Conservation (phyloP, 2,797 vertebrate genomes). For the Graptemys geographica region DNA sequence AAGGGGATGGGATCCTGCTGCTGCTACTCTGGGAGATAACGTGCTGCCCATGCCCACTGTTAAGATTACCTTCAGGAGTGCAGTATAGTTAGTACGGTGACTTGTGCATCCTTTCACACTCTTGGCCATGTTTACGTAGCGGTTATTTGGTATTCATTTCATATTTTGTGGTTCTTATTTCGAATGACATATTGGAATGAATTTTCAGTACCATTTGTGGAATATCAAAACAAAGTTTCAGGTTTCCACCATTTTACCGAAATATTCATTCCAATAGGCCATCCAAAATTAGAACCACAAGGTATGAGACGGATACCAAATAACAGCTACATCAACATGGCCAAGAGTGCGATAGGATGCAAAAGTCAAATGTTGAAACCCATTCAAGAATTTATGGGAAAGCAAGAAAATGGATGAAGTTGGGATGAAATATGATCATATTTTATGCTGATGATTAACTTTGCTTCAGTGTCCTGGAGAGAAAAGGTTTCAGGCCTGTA, state of each 20-base stretch:
- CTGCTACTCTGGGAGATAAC: not conserved
- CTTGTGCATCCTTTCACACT: not conserved
- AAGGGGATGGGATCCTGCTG: not conserved
- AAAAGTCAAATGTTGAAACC: constrained; percentile 3
- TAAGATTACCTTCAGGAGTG: not conserved
- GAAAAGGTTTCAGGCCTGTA: not conserved
- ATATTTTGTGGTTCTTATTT: not conserved
- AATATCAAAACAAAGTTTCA: not conserved
- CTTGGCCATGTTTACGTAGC: not conserved
- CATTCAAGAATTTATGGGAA: accelerated
- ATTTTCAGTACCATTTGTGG: not conserved
- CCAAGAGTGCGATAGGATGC: not conserved
- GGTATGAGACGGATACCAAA: accelerated
- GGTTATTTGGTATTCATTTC: not conserved
- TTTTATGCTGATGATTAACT: not conserved
- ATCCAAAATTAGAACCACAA: constrained; percentile 1
- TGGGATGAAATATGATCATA: not conserved
- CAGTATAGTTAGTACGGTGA: not conserved
- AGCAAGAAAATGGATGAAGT: not conserved
- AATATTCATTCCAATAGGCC: not conserved
- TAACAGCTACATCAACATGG: not conserved
- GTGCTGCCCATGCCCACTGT: not conserved
- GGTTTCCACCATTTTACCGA: not conserved
- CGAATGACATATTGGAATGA: not conserved
- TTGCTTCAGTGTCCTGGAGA: not conserved